Evolutionary conservation across 2,113 vertebrate genomes (phyloP), one percentile per base, ranked within the genome.

Genomic region (Macroglossus sobrinus): DNA sequence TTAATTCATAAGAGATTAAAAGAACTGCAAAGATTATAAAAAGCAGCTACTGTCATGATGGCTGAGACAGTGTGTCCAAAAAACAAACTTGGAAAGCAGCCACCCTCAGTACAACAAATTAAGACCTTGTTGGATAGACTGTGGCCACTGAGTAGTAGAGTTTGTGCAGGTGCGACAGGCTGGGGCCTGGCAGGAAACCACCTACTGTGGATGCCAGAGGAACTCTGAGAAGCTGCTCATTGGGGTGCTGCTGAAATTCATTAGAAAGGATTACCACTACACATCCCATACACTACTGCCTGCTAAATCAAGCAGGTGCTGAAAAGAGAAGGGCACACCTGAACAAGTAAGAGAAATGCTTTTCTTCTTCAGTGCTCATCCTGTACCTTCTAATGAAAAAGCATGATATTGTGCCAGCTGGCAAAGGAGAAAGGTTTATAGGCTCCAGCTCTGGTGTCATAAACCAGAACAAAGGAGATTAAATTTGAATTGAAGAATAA

Each of bases 1-100:
- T 55, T 69, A 59, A 74, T 81, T 87, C 28, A 14, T 59, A 74
- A 86, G 21, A 86, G 24, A 18, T 74, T 59, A 50, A 50, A 87
- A 45, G 16, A 79, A 64, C 16, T n/a, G 8, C 50, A 69, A 84
- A 79, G 33, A 35, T 30, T 45, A 79, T 7, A 28, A 1, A 28
- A 75, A 53, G n/a, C 2, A 64, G 19, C 11, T 33, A 72, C 10
- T 64, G 33, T 61, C 50, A 38, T 16, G 1, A 30, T 38, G 19
- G 33, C 14, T n/a, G 75, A 85, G 33, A 59, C 43, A 85, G 64
- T 30, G 15, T 11, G 19, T 24, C 10, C 15, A 40, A 85, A 21
- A 84, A 33, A 45, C 0, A 43, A 76, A 66, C 40, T 30, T 63
- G 47, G 40, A 53, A 69, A 22, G 40, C 6, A 9, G 50, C 1